Percentiles rank a stretch among this genome's conserved stretches.
phyloP scores from a whole-genome alignment of 2,797 vertebrate species.

The Rhinatrema bivittatum region DNA sequence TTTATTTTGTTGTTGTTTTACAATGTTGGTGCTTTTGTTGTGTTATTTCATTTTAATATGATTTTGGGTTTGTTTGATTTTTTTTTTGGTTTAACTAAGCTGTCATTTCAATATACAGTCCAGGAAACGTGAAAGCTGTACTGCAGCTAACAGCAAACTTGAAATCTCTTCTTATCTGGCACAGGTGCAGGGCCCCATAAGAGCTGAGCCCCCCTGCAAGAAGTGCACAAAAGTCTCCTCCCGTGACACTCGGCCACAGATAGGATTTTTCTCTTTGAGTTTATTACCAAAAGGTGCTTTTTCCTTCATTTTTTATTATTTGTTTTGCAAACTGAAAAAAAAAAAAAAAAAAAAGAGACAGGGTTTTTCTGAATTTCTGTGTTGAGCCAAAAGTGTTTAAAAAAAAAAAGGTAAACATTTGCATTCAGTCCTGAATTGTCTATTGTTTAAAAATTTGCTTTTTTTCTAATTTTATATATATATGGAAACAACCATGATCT shows the following conservation, averaged over 20 bases:
- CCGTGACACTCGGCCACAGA: neutral
- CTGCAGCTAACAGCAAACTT: neutral
- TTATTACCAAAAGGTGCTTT: neutral
- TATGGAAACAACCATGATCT: too few relatives aligned
- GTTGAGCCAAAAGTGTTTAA: constrained; percentile 30
- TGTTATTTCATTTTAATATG: too few relatives aligned
- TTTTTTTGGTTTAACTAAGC: too few relatives aligned
- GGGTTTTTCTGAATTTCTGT: constrained; percentile 19
- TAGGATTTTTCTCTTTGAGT: accelerated
- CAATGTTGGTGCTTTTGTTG: too few relatives aligned
- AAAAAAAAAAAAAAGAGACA: too few relatives aligned
- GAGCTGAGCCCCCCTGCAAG: neutral
- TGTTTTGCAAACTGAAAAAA: neutral
- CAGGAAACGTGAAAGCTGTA: neutral
- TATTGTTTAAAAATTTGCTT: too few relatives aligned
- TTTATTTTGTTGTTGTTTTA: too few relatives aligned
- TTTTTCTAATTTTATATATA: too few relatives aligned
- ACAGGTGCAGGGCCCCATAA: too few relatives aligned
- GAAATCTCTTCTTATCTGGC: neutral
- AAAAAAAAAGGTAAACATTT: constrained; percentile 12
- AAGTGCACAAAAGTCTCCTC: neutral
- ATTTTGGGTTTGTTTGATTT: too few relatives aligned
- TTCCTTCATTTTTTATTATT: neutral
- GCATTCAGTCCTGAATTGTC: too few relatives aligned
- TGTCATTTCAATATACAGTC: neutral